Percentiles rank a stretch among this genome's conserved stretches.
Evolutionary conservation across 2,888 invertebrate species (phyloP).

Genomic region (Acleris holmiana): DNA sequence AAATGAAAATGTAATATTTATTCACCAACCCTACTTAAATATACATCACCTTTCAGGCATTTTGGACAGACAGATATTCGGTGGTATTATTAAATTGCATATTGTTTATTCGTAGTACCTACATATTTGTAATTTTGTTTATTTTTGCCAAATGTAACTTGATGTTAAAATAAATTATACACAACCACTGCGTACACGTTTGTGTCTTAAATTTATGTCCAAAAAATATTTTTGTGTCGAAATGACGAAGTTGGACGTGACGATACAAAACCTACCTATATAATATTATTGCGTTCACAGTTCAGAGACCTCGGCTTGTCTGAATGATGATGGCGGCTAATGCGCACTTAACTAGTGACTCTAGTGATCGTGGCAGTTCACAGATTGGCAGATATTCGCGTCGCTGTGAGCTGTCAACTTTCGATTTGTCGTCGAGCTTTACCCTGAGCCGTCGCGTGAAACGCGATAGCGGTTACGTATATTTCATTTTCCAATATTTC

Average conservation of each 20-base stretch:
- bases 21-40: conserved; percentile 36
- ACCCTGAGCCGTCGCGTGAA: conserved; percentile 80
- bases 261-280: too few species aligned
- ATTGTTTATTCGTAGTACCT: neutral
- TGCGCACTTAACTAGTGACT: conserved; percentile 4
- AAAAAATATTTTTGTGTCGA: too few species aligned
- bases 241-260: too few species aligned
- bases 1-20: conserved; percentile 38
- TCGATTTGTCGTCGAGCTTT: conserved; percentile 70
- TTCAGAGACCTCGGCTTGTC: neutral
- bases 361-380: conserved; percentile 6
- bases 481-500: conserved; percentile 61
- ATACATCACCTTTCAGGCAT: conserved; percentile 29
- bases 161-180: too few species aligned
- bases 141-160: too few species aligned
- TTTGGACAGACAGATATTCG: conserved; percentile 29
- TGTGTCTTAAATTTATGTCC: too few species aligned
- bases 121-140: conserved; percentile 7
- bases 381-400: conserved; percentile 13
- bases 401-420: conserved; percentile 20
- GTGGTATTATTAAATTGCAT: conserved; percentile 14
- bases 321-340: conserved; percentile 16
- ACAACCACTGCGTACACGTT: too few species aligned
- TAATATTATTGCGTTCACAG: neutral
- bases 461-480: conserved; percentile 74